phyloP scores from a whole-genome alignment of 2,888 invertebrate genomes.

The Poecilobothrus nobilitatus region DNA sequence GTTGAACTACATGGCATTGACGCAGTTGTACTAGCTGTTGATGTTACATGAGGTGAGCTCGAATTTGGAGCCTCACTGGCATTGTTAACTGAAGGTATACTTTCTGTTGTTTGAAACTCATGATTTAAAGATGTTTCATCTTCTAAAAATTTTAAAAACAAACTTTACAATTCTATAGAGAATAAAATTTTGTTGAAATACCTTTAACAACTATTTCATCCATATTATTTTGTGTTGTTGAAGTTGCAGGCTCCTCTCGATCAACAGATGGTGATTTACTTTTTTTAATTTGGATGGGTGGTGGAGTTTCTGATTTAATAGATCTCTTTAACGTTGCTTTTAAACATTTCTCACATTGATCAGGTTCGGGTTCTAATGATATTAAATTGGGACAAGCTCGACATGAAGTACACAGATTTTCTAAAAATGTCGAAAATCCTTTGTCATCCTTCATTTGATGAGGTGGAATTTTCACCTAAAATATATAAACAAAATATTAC shows the following conservation, averaged over 20 bases:
- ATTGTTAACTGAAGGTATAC: slow-evolving; percentile 15
- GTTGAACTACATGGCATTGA: slow-evolving; percentile 15
- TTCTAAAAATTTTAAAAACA: not conserved
- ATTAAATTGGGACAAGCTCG: slow-evolving; percentile 43
- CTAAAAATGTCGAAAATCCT: slow-evolving; percentile 40
- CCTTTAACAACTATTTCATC: not conserved
- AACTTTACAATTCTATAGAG: too few relatives aligned
- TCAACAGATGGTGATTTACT: slow-evolving; percentile 26
- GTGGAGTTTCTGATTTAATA: slow-evolving; percentile 33
- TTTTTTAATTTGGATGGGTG: slow-evolving; percentile 34
- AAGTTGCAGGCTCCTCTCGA: slow-evolving; percentile 19
- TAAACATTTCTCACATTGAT: slow-evolving; percentile 43
- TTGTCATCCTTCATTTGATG: slow-evolving; percentile 41
- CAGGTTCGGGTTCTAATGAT: slow-evolving; percentile 40
- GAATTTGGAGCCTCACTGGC: slow-evolving; percentile 38
- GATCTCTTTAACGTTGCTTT: slow-evolving; percentile 23
- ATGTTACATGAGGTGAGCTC: slow-evolving; percentile 22
- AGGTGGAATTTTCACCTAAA: slow-evolving; percentile 42
- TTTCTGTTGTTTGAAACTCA: slow-evolving; percentile 33
- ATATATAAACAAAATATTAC: not conserved
- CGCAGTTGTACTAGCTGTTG: slow-evolving; percentile 9
- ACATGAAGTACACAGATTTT: slow-evolving; percentile 41
- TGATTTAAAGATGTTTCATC: slow-evolving; percentile 29
- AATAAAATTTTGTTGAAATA: not conserved
- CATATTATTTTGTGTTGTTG: slow-evolving; percentile 26